A percentile compares a stretch with the other conserved stretches of the same genome.
These are phyloP conservation scores for Acleris literana DNA, from an alignment of 2,888 invertebrate species.

Conservation along the genomic window DNA sequence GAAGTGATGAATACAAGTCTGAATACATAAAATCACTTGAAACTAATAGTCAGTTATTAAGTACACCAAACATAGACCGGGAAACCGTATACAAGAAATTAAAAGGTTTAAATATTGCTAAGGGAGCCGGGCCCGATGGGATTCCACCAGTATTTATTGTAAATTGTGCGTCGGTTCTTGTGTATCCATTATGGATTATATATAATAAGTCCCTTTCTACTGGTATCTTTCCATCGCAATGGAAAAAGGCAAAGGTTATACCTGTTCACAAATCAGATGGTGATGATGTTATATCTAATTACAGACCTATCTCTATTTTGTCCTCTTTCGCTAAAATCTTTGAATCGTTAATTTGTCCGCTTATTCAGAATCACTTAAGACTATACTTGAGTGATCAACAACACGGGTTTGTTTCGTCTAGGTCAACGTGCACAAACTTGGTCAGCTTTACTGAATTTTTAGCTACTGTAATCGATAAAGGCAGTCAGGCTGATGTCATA, in stretches of 20 bases:
- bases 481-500: too few relatives aligned
- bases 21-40: too few relatives aligned
- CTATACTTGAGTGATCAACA: conserved; percentile 8
- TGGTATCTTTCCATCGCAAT: conserved; percentile 18
- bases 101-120: too few relatives aligned
- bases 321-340: conserved; percentile 25
- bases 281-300: conserved; percentile 8
- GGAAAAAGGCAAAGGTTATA: conserved; percentile 20
- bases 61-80: too few relatives aligned
- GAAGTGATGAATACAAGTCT: too few relatives aligned
- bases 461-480: not conserved
- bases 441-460: not conserved
- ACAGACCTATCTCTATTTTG: conserved; percentile 23
- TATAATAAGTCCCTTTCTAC: conserved; percentile 15
- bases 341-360: conserved; percentile 14
- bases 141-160: too few relatives aligned
- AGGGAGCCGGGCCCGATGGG: too few relatives aligned
- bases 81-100: too few relatives aligned
- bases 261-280: conserved; percentile 19
- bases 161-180: not conserved
- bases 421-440: conserved; percentile 23
- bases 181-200: not conserved
- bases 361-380: conserved; percentile 11
- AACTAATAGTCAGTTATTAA: too few relatives aligned
- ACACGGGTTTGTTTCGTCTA: conserved; percentile 21